Evolutionary conservation across 2,888 invertebrate genomes (phyloP), one percentile per base, ranked within the genome.

Genomic region (Bombylius discolor): DNA sequence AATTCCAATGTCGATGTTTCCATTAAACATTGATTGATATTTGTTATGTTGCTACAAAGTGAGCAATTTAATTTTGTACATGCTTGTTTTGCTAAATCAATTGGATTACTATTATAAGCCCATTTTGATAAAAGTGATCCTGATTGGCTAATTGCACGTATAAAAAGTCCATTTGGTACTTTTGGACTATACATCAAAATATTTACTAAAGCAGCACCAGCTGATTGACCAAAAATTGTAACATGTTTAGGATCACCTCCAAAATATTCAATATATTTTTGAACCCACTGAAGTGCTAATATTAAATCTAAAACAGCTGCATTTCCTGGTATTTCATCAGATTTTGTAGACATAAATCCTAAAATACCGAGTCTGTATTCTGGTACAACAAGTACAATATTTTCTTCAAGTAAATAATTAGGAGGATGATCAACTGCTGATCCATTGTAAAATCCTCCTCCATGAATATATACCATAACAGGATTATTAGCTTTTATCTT

Each of bases 221-320:
- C 77, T 59, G 79, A 79, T 63, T 80, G 78, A 2, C 79, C 78
- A 58, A 78, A 74, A 46, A 79, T 68, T 3, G 79, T 79, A 1
- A 80, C 74, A 47, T 66, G 64, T 1, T 63, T 58, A 11, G 76
- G 71, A 66, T 79, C 74, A 5, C 80, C 80, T 14, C 79, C 78
- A 60, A 80, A 80, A 12, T 63, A 54, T 9, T 62, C 60, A 14
- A 79, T 78, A 61, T 79, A 68, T 33, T 71, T 65, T 51, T 76
- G 72, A 6, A 79, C 76, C 80, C 80, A 81, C 49, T 76, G 62
- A 32, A 80, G 62, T 0, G 78, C 79, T 49, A 76, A 57, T 4
- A 76, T 62, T 49, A 77, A 69, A 65, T 81, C 81, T 33, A 74
- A 66, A 46, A 80, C 65, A 1, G 78, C 78, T 56, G 73, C 77